Evolutionary conservation across 2,113 vertebrate genomes (phyloP).

Genomic region (Stegostoma tigrinum): DNA sequence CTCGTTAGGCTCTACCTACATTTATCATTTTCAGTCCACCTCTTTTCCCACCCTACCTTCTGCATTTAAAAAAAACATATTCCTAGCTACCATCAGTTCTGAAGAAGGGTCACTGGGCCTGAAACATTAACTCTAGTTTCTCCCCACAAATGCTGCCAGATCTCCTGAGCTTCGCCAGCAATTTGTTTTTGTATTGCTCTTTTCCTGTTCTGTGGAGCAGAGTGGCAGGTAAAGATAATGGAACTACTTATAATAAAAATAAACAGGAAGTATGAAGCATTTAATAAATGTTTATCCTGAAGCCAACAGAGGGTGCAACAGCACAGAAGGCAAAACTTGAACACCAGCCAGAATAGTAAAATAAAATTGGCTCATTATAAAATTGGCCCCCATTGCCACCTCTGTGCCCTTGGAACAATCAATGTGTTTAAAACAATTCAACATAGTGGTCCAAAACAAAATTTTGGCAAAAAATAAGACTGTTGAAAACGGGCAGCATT

Average conservation of each 20-base stretch:
- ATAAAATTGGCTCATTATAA: not conserved
- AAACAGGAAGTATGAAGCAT: not conserved
- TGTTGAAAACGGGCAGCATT: not conserved
- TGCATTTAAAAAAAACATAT: no score
- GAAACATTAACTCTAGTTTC: no score
- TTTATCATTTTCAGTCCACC: no score
- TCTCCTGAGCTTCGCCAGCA: no score
- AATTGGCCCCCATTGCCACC: not conserved
- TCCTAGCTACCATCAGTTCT: no score
- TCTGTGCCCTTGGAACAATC: not conserved
- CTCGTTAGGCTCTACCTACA: no score
- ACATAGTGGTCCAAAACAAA: not conserved
- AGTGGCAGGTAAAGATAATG: not conserved
- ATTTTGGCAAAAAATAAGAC: not conserved
- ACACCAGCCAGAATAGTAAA: slow-evolving; percentile 18
- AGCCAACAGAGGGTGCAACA: not conserved
- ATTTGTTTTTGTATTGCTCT: not conserved
- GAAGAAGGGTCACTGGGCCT: no score
- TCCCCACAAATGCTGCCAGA: no score
- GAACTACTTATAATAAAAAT: not conserved
- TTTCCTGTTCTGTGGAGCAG: not conserved
- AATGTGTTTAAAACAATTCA: not conserved
- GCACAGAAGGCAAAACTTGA: not conserved
- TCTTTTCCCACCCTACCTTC: no score
- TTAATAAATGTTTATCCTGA: not conserved